Evolutionary conservation across 2,797 vertebrate genomes (phyloP).

Genomic region (Gorsachius magnificus): DNA sequence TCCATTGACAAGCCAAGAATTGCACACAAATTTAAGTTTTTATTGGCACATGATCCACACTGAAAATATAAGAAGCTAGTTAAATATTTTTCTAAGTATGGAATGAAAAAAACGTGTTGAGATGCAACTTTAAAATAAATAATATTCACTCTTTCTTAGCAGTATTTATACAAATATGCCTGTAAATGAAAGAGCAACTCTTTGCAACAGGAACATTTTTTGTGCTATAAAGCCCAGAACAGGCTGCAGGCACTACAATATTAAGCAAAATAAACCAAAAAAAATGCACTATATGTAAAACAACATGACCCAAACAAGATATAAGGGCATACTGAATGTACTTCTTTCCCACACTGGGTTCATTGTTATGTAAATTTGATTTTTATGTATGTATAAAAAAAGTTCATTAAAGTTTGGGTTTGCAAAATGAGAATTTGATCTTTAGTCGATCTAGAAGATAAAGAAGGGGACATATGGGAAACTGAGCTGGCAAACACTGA

Average conservation of each 20-base stretch:
- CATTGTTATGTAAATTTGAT: background rate
- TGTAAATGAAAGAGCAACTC: background rate
- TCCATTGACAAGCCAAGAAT: background rate
- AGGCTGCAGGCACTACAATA: background rate
- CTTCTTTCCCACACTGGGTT: background rate
- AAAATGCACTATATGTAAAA: background rate
- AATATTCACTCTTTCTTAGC: background rate
- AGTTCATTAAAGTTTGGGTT: background rate
- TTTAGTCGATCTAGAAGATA: background rate
- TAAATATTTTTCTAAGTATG: background rate
- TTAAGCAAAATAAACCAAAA: background rate
- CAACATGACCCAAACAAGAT: background rate
- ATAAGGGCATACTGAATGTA: background rate
- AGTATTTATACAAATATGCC: background rate
- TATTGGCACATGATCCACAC: background rate
- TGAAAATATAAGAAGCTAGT: background rate
- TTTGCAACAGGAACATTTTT: background rate
- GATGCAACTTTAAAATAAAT: background rate
- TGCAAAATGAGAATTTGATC: background rate
- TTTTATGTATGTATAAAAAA: background rate
- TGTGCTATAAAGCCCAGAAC: background rate
- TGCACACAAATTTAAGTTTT: background rate
- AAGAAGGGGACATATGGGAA: background rate
- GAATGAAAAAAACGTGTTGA: background rate
- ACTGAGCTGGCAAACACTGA: fast-evolving